These are phyloP conservation scores for Cantharis flavilabris DNA, from an alignment of 2,888 invertebrate species.

Conservation along the genomic window DNA sequence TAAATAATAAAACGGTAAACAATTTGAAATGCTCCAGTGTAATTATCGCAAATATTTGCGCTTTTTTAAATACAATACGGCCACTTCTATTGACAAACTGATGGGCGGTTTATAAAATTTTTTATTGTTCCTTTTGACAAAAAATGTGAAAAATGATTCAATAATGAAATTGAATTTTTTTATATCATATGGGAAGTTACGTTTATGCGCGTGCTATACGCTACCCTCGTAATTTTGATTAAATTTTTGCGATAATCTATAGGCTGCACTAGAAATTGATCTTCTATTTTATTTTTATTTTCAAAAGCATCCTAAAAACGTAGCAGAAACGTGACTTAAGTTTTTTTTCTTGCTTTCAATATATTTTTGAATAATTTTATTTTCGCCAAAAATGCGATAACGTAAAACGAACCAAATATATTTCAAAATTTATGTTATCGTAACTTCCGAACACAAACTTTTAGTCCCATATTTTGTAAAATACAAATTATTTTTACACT, in stretches of 20 bases:
- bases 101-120: not conserved
- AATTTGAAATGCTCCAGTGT: not conserved
- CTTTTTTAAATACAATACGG: not conserved
- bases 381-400: not conserved
- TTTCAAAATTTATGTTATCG: not conserved
- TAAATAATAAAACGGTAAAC: not conserved
- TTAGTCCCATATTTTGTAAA: no score
- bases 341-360: not conserved
- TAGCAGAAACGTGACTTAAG: not conserved
- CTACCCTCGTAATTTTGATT: conserved; percentile 2
- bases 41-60: not conserved
- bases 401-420: not conserved
- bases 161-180: conserved; percentile 4
- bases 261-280: not conserved
- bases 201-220: not conserved
- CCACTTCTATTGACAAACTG: not conserved
- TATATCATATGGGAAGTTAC: not conserved
- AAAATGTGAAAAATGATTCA: conserved; percentile 2
- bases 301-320: not conserved
- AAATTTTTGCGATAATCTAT: conserved; percentile 4
- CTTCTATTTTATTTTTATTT: not conserved
- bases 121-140: not conserved
- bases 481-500: no score
- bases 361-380: not conserved
- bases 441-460: no score